phyloP scores from a whole-genome alignment of 2,888 invertebrate species.

The Zele albiditarsus region DNA sequence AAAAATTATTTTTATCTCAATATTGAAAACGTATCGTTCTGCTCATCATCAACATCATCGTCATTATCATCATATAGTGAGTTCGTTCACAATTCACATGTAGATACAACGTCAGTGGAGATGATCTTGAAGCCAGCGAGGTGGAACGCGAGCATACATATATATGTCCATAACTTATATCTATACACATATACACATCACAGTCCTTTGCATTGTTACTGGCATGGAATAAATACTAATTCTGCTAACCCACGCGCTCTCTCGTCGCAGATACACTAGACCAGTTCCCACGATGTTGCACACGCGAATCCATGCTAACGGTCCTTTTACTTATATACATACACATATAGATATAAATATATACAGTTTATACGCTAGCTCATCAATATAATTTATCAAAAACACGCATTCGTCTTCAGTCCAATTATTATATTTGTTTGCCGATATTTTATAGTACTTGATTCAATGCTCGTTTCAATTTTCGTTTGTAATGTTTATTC shows the following conservation, averaged over 20 bases:
- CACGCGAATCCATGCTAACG: slow-evolving; percentile 62
- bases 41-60: neutral
- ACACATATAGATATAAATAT: slow-evolving; percentile 58
- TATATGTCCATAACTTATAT: neutral
- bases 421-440: too few relatives aligned
- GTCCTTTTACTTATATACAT: slow-evolving; percentile 51
- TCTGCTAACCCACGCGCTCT: slow-evolving; percentile 61
- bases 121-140: slow-evolving; percentile 58
- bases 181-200: slow-evolving; percentile 52
- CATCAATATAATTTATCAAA: neutral
- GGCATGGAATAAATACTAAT: slow-evolving; percentile 67
- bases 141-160: slow-evolving; percentile 60
- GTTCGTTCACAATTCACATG: neutral
- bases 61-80: neutral
- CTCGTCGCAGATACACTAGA: slow-evolving; percentile 61
- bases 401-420: neutral
- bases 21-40: neutral
- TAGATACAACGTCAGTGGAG: slow-evolving; percentile 39
- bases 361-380: neutral
- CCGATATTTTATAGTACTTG: too few relatives aligned
- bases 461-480: too few relatives aligned
- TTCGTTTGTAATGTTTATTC: too few relatives aligned
- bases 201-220: slow-evolving; percentile 69
- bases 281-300: slow-evolving; percentile 69
- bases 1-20: too few relatives aligned